Base-by-base conservation (phyloP, 2,888 invertebrate genomes). In the Aricia artaxerxes region DNA sequence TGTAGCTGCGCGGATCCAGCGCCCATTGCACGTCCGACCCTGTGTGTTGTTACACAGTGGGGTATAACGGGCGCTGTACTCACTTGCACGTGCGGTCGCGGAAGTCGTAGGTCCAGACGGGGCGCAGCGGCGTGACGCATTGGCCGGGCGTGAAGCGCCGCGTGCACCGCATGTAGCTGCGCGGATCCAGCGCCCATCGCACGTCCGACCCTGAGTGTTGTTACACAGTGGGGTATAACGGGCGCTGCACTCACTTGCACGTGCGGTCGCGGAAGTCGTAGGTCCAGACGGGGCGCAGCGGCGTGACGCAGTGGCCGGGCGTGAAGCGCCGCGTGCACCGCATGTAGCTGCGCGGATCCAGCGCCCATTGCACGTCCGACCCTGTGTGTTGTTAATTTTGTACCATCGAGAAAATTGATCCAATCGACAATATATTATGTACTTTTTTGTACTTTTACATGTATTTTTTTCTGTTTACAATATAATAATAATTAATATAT, bases 291-390 rank as follows among this genome's bases (percentile, higher is more conserved):
- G 87, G 84, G 0, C 11, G 35, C 0, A 90, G 86, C 0, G 85
- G 80, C 0, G 84, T 85, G 0, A 82, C 5, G 77, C 93, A 93
- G 0, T 80, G 81, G 60, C 94, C 94, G 0, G 92, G 90, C 4
- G 89, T 85, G 84, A 85, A 94, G 16, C 94, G 88, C 0, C 92
- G 88, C 16, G 92, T 89, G 82, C 93, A 94, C 0, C 92, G 86
- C 44, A 86, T 82, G 44, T 80, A 81, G 40, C 76, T 75, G 13
- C 79, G n/a, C 16, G 78, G 35, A 69, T 75, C 79, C 11, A 57
- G 31, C 31, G 6, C 44, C 73, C 73, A 9, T 24, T 44, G 16
- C 24, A 44, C 73, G 73, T 44, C 24, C 24, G 35, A 7, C 35
- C 69, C 49, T 49, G 40, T 6, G 40, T 6, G 6, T 40, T 6